Percentiles rank a stretch among this genome's conserved stretches.
Conservation (phyloP, 2,797 vertebrate species). For the Loris lydekkerianus region DNA sequence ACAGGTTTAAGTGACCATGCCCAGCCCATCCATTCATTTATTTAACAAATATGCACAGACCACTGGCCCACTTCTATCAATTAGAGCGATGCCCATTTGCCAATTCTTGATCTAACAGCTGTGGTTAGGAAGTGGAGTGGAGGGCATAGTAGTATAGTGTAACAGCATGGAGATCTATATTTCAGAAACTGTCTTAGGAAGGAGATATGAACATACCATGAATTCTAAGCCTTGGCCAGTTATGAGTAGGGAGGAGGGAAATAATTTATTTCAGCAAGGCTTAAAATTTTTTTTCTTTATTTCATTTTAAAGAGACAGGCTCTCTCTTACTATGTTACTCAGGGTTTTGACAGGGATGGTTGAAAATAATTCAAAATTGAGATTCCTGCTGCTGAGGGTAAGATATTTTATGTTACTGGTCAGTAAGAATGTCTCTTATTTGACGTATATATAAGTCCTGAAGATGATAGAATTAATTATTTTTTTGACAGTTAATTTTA, state of each 20-base stretch:
- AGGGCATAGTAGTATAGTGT: background rate
- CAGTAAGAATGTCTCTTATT: constrained; percentile 13
- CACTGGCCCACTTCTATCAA: background rate
- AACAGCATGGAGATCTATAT: background rate
- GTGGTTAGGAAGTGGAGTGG: background rate
- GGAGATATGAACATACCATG: background rate
- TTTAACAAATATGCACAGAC: background rate
- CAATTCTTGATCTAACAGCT: background rate
- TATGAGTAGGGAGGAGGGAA: background rate
- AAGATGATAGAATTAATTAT: background rate
- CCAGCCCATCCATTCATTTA: background rate
- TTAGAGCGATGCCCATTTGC: background rate
- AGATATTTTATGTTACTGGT: background rate
- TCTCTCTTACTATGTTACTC: background rate
- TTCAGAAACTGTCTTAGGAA: constrained; percentile 26
- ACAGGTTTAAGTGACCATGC: no score
- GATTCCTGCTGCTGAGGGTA: background rate
- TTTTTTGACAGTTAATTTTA: constrained; percentile 8
- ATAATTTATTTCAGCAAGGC: background rate
- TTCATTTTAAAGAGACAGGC: background rate
- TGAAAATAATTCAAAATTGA: constrained; percentile 31
- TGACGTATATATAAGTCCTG: background rate
- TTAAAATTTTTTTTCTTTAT: background rate
- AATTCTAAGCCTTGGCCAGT: background rate
- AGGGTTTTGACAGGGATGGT: constrained; percentile 11